Evolutionary conservation across 2,888 invertebrate genomes (phyloP).

Genomic region (Heliconius ismenius): DNA sequence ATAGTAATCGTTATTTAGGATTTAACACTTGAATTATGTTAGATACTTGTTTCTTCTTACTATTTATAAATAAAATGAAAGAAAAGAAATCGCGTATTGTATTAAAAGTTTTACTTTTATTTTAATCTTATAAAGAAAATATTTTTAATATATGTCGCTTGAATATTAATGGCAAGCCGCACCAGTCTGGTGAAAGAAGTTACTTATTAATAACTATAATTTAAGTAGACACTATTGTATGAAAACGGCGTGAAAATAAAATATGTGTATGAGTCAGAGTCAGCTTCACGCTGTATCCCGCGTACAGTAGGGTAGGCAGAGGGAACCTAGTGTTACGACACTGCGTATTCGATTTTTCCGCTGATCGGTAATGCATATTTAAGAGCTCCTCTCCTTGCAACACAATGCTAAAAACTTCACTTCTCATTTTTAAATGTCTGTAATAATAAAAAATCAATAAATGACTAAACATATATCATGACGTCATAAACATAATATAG

Average conservation of each 20-base stretch:
- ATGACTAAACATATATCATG: conserved; percentile 1
- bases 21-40: not conserved
- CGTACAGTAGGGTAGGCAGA: too few species aligned
- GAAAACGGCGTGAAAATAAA: not conserved
- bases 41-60: not conserved
- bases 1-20: not conserved
- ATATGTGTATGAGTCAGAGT: not conserved
- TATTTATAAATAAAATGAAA: not conserved
- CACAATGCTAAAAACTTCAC: not conserved
- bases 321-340: too few species aligned
- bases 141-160: too few species aligned
- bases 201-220: too few species aligned
- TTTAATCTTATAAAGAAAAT: too few species aligned
- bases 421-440: not conserved
- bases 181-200: too few species aligned
- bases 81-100: not conserved
- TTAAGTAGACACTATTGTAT: not conserved
- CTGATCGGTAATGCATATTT: too few species aligned
- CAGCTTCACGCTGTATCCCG: too few species aligned
- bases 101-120: too few species aligned
- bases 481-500: conserved; percentile 27
- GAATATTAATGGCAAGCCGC: too few species aligned
- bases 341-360: too few species aligned
- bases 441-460: not conserved
- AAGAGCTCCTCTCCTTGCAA: not conserved